Conservation (phyloP, 1,140 invertebrate genomes). For the Bombus balteatus region DNA sequence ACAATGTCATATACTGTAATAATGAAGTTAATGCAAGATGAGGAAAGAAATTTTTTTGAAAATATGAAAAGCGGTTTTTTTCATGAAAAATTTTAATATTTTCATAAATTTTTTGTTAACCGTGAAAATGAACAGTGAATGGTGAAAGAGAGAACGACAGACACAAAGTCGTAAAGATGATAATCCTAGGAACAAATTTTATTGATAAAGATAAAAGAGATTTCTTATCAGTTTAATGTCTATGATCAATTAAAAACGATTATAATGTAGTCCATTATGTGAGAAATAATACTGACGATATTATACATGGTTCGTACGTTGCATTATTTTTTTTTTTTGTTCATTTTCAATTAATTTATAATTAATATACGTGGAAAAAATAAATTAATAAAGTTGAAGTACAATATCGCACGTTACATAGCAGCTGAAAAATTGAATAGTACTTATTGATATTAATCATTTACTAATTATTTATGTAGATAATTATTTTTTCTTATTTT, state of each 20-base stretch:
- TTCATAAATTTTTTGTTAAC: neutral
- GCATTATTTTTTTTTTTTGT: constrained; percentile 25
- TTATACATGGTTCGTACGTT: constrained; percentile 65
- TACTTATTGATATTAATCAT: constrained; percentile 13
- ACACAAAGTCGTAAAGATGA: constrained; percentile 49
- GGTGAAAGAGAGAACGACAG: constrained; percentile 14
- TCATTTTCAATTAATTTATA: constrained; percentile 43
- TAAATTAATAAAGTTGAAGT: constrained; percentile 66
- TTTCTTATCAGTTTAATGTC: constrained; percentile 59
- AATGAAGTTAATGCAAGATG: neutral
- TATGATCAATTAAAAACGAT: constrained; percentile 62
- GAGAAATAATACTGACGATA: constrained; percentile 73
- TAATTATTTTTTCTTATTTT: constrained; percentile 24
- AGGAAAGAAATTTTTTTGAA: neutral
- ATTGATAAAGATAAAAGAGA: constrained; percentile 73
- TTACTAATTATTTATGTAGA: constrained; percentile 30
- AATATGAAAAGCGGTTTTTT: neutral
- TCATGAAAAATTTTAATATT: neutral
- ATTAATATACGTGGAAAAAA: constrained; percentile 52
- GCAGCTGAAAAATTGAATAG: constrained; percentile 26
- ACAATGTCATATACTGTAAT: neutral
- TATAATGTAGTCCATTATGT: constrained; percentile 60
- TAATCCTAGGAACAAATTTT: constrained; percentile 71
- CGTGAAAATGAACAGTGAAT: constrained; percentile 1
- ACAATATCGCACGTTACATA: constrained; percentile 45